phyloP scores from a whole-genome alignment of 2,888 invertebrate species.

The Conchocele bisecta region DNA sequence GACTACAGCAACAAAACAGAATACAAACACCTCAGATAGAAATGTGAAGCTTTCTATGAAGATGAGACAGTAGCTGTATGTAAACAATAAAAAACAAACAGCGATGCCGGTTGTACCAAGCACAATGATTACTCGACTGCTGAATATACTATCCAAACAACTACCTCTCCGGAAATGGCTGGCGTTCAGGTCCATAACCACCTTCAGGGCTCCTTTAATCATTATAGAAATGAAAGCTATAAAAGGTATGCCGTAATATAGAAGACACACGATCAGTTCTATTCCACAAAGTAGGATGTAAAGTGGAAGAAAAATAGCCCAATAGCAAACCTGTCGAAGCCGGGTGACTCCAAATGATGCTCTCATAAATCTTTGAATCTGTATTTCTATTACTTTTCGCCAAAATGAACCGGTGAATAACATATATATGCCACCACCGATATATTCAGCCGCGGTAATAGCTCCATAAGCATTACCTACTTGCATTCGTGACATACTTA shows the following conservation, averaged over 20 bases:
- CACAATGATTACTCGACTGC: neutral
- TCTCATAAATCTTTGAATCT: neutral
- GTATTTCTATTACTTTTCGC: neutral
- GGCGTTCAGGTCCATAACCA: neutral
- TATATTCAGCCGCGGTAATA: neutral
- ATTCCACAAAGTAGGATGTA: constrained; percentile 10
- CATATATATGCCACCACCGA: constrained; percentile 6
- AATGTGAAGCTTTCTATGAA: constrained; percentile 34
- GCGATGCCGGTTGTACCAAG: neutral
- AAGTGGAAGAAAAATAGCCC: neutral
- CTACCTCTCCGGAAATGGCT: neutral
- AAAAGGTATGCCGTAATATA: constrained; percentile 26
- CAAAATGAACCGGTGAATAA: neutral
- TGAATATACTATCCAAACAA: neutral
- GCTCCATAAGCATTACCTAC: neutral
- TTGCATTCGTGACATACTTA: neutral
- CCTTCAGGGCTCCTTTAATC: no score
- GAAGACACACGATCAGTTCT: constrained; percentile 15
- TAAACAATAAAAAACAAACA: neutral
- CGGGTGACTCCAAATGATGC: no score
- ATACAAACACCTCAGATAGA: constrained; percentile 23
- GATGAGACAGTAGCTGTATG: constrained; percentile 12
- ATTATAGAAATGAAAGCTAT: neutral
- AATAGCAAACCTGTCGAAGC: no score
- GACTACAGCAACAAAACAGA: constrained; percentile 30